These are phyloP conservation scores for Lagenorhynchus albirostris DNA, from an alignment of 2,113 vertebrate genomes.

Conservation along the genomic window DNA sequence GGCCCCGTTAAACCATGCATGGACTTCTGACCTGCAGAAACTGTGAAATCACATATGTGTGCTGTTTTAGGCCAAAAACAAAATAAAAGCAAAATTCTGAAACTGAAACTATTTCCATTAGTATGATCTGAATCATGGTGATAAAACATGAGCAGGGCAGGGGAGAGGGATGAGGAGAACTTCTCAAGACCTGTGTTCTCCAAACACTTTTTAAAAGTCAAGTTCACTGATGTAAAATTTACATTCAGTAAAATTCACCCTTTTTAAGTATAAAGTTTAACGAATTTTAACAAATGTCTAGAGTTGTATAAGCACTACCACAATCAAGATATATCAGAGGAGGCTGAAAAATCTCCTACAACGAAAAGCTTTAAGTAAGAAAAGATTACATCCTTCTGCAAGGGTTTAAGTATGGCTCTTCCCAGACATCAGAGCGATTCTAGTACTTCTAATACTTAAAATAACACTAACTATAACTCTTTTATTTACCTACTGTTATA, in stretches of 20 bases:
- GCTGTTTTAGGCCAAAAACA: not conserved
- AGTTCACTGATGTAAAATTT: not conserved
- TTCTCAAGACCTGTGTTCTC: not conserved
- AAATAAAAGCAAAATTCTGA: not conserved
- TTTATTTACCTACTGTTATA: not conserved
- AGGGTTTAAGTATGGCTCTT: not conserved
- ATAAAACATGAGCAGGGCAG: not conserved
- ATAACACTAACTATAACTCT: not conserved
- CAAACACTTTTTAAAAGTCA: not conserved
- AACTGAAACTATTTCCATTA: not conserved
- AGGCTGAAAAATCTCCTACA: not conserved
- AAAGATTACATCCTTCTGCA: not conserved
- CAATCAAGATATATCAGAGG: not conserved
- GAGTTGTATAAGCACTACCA: not conserved
- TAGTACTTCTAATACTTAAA: not conserved
- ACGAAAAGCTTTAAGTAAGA: not conserved
- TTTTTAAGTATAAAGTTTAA: not conserved
- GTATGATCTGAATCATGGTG: not conserved
- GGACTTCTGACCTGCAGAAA: not conserved
- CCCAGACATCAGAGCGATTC: not conserved
- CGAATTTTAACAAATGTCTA: not conserved
- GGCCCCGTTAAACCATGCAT: too few species aligned
- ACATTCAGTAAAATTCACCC: not conserved
- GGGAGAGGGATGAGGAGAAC: not conserved
- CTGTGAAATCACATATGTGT: not conserved